Conservation (phyloP, 1,140 invertebrate genomes). For the Ceratitis capitata region DNA sequence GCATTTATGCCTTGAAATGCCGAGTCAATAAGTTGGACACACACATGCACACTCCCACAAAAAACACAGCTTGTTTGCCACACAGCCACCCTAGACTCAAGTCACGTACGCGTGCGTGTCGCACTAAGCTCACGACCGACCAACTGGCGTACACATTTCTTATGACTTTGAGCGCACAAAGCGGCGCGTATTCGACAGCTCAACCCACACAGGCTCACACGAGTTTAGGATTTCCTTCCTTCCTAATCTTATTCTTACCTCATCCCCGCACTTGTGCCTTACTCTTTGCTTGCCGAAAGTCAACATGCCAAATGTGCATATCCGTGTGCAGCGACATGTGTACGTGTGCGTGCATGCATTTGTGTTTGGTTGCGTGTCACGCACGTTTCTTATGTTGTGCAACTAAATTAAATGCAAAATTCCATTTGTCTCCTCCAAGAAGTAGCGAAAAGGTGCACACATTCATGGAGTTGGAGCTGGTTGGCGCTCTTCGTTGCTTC, state of each 20-base stretch:
- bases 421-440: slow-evolving; percentile 8
- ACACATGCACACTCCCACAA: too few relatives aligned
- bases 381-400: not conserved
- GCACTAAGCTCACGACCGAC: not conserved
- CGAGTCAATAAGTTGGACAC: not conserved
- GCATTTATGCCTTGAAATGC: not conserved
- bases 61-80: too few relatives aligned
- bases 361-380: slow-evolving; percentile 7
- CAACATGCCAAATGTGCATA: slow-evolving; percentile 33
- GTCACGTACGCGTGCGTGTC: slow-evolving; percentile 36
- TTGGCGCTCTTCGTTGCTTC: not conserved
- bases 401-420: slow-evolving; percentile 38
- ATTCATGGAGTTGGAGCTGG: not conserved
- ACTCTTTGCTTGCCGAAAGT: not conserved
- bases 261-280: too few relatives aligned
- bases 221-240: too few relatives aligned
- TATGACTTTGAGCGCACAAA: not conserved
- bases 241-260: too few relatives aligned
- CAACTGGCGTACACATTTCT: not conserved
- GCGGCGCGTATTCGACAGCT: not conserved
- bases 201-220: not conserved
- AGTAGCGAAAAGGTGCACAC: not conserved
- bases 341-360: not conserved
- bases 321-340: too few relatives aligned
- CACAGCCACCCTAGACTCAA: not conserved